Evolutionary conservation across 1,140 invertebrate species (phyloP), one percentile per base, ranked within the genome.

Genomic region (Steinernema khuongi): DNA sequence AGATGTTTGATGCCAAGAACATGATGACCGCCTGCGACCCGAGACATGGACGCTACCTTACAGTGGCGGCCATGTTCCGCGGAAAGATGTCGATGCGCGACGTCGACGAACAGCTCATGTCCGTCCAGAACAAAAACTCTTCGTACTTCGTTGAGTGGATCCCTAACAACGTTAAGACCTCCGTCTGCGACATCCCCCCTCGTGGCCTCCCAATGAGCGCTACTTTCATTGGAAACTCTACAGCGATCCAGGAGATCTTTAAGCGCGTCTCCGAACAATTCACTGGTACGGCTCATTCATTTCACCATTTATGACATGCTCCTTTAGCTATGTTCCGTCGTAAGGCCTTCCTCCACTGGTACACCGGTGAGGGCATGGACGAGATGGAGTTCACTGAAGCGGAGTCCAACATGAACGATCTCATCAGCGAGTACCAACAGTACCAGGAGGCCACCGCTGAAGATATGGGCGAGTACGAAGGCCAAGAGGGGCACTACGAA

Each of bases 21-120:
- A 96, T 96, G 94, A 96, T 96, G 94, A 93, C 93, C 26, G 94
- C 94, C n/a, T 96, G 94, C 84, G 88, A 88, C 78, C 88, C 88
- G 7, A 85, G 88, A 92, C 93, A 94, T 85, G 94, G 93, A 33
- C 89, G 94, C 71, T 97, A 96, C 86, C 88, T 97, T 18, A 96
- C 94, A 0, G 92, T 95, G 0, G 94, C 94, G 7, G 92, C 93
- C 60, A 92, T 97, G 80, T 97, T 96, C 90, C 90, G 93, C 71
- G 94, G 90, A 30, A 89, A 92, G 68, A 96, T 97, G 93, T 95
- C 93, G 28, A 96, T 96, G 94, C 74, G 80, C 32, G 81, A 83
- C 43, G 30, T 28, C 26, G 26, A 31, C 31, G 87, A 88, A 77
- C 88, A 89, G 80, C 92, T 90, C 88, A 79, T 89, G 70, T 88